phyloP scores from a whole-genome alignment of 2,113 vertebrate genomes.

The Oryctolagus cuniculus region DNA sequence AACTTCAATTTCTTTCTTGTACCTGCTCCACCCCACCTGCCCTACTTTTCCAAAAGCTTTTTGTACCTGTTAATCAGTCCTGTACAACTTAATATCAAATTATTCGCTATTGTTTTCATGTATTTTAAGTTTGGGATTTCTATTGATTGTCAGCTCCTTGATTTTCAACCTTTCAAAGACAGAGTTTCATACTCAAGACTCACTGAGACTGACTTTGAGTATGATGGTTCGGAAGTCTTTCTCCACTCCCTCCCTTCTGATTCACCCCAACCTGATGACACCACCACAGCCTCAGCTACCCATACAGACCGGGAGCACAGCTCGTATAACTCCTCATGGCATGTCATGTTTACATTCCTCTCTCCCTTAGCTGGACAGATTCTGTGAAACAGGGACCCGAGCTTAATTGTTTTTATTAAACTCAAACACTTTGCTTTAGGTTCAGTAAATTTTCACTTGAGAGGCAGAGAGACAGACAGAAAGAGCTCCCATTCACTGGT shows the following conservation, averaged over 20 bases:
- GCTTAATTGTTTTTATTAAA: background rate
- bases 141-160: background rate
- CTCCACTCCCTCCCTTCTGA: background rate
- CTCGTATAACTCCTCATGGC: background rate
- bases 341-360: background rate
- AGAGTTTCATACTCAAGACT: background rate
- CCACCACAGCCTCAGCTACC: background rate
- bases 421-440: background rate
- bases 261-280: conserved; percentile 14
- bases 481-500: no score
- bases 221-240: background rate
- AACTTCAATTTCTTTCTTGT: background rate
- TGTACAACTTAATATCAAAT: background rate
- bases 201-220: background rate
- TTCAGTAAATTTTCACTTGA: background rate
- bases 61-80: background rate
- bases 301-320: background rate
- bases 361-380: background rate
- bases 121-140: conserved; percentile 32
- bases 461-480: no score
- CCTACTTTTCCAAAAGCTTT: background rate
- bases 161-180: background rate
- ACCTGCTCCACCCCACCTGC: background rate
- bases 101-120: background rate
- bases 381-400: background rate